Evolutionary conservation across 2,113 vertebrate genomes (phyloP), one percentile per base, ranked within the genome.

Genomic region (Raja brachyura): DNA sequence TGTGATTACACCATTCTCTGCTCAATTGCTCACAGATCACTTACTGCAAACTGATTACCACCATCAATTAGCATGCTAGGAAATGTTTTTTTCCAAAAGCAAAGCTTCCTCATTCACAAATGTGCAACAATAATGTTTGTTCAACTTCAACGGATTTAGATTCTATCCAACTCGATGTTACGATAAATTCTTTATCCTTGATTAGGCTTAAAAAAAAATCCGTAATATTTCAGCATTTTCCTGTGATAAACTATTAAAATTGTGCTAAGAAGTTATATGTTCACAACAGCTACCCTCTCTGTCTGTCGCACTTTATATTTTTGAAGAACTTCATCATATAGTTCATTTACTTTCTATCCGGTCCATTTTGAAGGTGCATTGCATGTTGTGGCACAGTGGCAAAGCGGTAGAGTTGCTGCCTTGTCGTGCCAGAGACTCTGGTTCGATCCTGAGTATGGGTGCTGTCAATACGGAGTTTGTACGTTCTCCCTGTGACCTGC

Each of bases 1-100:
- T 88, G 59, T 66, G 59, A 88, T 88, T 88, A 88, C 83, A 88
- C 59, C 83, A 88, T 88, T 63, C 83, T 2, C 83, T 63, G 83
- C 59, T 88, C 83, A 88, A 66, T 33, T 66, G 83, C 83, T 31
- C 59, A 61, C n/a, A 88, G 79, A 28, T 66, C 28, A 88, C 13
- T 88, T 31, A 88, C 59, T 31, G 56, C 59, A 66, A n/a, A 63
- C 83, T 88, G 83, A 88, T 88, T 88, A 66, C 83, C 18, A 13
- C 83, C 83, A 66, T 88, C 16, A 88, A 88, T 88, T 66, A 63
- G 59, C 59, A 31, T 88, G 83, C 83, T 63, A 63, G n/a, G 59
- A 88, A 63, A 88, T 31, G 28, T 18, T 88, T 88, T 61, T 48
- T n/a, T 88, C 83, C 61, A 61, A 86, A 48, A n/a, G 56, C 28